A percentile compares a stretch with the other conserved stretches of the same genome.
These are phyloP conservation scores for Hypena proboscidalis DNA, from an alignment of 2,888 invertebrate species.

Conservation along the genomic window DNA sequence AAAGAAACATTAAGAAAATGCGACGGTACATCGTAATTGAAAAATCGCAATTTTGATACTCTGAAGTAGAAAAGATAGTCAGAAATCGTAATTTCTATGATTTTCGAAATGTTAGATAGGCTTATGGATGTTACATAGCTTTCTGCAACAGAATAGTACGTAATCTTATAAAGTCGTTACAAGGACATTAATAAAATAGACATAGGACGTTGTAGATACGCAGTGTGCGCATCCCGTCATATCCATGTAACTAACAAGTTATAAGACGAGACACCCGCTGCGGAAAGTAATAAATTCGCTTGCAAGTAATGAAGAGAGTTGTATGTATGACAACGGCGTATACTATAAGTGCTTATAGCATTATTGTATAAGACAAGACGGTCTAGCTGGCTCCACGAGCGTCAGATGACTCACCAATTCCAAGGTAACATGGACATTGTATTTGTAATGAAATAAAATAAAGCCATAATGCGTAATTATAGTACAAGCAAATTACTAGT, in stretches of 20 bases:
- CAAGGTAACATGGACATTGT: conserved; percentile 52
- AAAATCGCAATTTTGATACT: too few species aligned
- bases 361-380: conserved; percentile 27
- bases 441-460: too few species aligned
- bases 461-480: conserved; percentile 29
- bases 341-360: conserved; percentile 2
- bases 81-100: too few species aligned
- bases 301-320: conserved; percentile 43
- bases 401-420: conserved; percentile 69
- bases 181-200: too few species aligned
- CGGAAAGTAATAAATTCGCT: conserved; percentile 55
- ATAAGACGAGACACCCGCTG: conserved; percentile 55
- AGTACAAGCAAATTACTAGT: not conserved
- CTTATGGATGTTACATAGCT: too few species aligned
- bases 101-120: too few species aligned
- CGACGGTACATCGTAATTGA: too few species aligned
- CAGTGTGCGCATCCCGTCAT: conserved; percentile 7
- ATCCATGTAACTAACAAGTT: conserved; percentile 47
- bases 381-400: conserved; percentile 64
- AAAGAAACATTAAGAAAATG: too few species aligned
- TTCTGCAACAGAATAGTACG: too few species aligned
- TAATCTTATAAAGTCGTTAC: too few species aligned
- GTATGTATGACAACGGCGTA: conserved; percentile 28
- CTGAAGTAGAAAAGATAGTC: too few species aligned
- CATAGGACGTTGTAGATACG: too few species aligned